Base-by-base conservation (phyloP, 1,140 invertebrate genomes). In the Parasteatoda tepidariorum region DNA sequence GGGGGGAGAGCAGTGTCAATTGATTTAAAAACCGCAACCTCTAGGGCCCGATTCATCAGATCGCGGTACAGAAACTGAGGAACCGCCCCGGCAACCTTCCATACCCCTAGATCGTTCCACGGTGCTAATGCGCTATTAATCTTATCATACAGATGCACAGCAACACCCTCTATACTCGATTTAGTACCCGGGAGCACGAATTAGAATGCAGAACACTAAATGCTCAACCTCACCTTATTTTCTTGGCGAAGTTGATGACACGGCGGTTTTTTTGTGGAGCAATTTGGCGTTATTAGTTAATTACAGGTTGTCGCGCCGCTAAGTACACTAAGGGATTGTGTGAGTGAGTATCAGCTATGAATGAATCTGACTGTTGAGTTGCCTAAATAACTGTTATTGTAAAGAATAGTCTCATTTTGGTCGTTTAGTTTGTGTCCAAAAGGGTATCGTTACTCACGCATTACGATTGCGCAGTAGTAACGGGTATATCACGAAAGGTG, bases 11-110 rank as follows among this genome's bases (percentile, higher is more conserved):
- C 26, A 38, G 34, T 67, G 64, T 67, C 64, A 67, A 67, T 67
- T 67, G 64, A 67, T 67, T 67, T 67, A 67, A 67, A n/a, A 67
- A 38, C 64, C n/a, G 33, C 64, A 22, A 34, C 64, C 64, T 34
- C 64, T 28, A 55, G 68, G 68, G 68, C 41, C 68, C 68, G 48
- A 71, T 71, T 71, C 68, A 71, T 71, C 68, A 71, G 68, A 70
- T 55, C 68, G 7, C 26, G 24, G 68, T 38, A 48, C 68, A 71
- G 68, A 48, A 71, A 55, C 31, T 26, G 68, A 71, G 68, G 26
- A 71, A 71, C n/a, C 68, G 68, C 68, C 68, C 68, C 68, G 54
- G 41, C 18, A 22, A 28, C 24, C 24, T 26, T 24, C 30, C 30
- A 7, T 30, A 13, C 61, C 26, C 61, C 6, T 11, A 26, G 26